These are phyloP conservation scores for Ranitomeya variabilis DNA, from an alignment of 2,113 vertebrate genomes.

Conservation along the genomic window DNA sequence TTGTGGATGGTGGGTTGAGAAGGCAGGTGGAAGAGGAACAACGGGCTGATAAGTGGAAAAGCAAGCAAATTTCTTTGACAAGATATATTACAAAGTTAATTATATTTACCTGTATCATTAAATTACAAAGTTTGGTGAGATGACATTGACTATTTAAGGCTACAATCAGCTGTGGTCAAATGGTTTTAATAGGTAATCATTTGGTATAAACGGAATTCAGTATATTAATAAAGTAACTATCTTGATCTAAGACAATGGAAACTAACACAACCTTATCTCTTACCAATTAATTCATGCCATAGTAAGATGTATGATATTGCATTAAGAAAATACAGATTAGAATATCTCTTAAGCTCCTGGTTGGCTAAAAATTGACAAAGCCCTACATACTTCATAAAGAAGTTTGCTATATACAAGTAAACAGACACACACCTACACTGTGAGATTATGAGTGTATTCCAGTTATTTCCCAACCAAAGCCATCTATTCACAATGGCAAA, in stretches of 20 bases:
- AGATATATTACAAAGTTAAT: too few relatives aligned
- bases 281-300: background rate
- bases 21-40: too few relatives aligned
- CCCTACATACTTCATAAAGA: background rate
- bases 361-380: background rate
- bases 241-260: background rate
- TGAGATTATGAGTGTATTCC: background rate
- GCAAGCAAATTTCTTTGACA: too few relatives aligned
- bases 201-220: background rate
- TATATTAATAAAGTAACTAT: background rate
- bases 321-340: background rate
- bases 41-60: too few relatives aligned
- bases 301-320: background rate
- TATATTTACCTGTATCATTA: too few relatives aligned
- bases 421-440: background rate
- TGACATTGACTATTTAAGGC: too few relatives aligned
- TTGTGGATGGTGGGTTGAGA: too few relatives aligned
- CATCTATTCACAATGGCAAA: constrained; percentile 11
- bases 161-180: too few relatives aligned
- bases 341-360: background rate
- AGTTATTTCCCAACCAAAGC: background rate
- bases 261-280: background rate
- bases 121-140: too few relatives aligned
- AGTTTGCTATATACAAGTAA: constrained; percentile 19
- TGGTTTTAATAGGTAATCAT: background rate